These are phyloP conservation scores for Cyanoramphus novaezelandiae DNA, from an alignment of 2,113 vertebrate species.

Conservation along the genomic window DNA sequence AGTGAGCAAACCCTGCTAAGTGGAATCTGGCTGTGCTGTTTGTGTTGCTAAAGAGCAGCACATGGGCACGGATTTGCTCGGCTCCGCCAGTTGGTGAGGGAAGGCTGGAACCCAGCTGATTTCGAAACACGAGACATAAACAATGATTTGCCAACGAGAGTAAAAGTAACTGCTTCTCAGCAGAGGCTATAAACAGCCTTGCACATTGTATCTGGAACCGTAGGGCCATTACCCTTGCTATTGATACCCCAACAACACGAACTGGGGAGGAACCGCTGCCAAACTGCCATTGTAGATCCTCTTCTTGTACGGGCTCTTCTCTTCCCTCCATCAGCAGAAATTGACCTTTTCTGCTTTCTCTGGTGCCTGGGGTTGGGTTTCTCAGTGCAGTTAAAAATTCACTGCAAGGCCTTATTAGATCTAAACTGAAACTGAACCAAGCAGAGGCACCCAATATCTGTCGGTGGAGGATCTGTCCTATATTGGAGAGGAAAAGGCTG, in stretches of 20 bases:
- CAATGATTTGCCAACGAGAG: slow-evolving; percentile 4
- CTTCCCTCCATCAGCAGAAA: neutral
- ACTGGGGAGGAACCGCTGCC: neutral
- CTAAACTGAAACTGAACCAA: neutral
- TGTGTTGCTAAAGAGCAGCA: slow-evolving; percentile 58
- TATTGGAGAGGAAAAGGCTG: rapidly evolving
- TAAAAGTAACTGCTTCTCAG: slow-evolving; percentile 40
- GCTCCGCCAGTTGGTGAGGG: neutral
- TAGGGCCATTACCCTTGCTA: neutral
- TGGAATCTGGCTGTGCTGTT: slow-evolving; percentile 46
- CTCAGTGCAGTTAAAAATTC: neutral
- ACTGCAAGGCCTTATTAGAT: neutral
- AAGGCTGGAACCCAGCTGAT: slow-evolving; percentile 38
- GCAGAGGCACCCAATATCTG: neutral
- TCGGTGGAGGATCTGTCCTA: neutral
- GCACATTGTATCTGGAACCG: neutral
- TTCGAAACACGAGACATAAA: slow-evolving; percentile 29
- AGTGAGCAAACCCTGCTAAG: slow-evolving; percentile 30
- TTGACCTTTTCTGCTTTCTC: neutral
- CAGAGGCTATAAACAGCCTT: slow-evolving; percentile 24
- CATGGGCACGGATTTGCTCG: neutral
- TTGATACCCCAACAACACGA: neutral
- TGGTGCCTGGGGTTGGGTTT: neutral
- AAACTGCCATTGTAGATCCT: neutral
- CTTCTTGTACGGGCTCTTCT: neutral